Evolutionary conservation across 2,113 vertebrate species (phyloP).

Genomic region (Scomber japonicus): DNA sequence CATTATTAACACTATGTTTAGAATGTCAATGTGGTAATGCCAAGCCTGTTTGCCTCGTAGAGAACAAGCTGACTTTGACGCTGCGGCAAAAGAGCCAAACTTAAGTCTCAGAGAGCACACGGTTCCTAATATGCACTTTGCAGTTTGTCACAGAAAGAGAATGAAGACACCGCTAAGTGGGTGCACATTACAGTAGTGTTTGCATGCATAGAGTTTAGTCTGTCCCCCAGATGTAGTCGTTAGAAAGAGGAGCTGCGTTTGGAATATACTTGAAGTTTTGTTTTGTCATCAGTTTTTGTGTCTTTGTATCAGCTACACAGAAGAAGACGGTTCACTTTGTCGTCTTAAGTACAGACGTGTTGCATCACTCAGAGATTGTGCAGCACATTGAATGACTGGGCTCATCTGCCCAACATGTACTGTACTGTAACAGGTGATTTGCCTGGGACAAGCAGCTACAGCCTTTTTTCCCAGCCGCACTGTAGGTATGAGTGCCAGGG

Average conservation of each 20-base stretch:
- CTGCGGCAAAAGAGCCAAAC: slow-evolving; percentile 60
- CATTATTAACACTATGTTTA: slow-evolving; percentile 45
- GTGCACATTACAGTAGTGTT: slow-evolving; percentile 62
- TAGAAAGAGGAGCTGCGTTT: slow-evolving; percentile 71
- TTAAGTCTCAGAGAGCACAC: slow-evolving; percentile 60
- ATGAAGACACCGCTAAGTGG: slow-evolving; percentile 27
- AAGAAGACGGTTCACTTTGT: slow-evolving; percentile 50
- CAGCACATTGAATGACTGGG: slow-evolving; percentile 49
- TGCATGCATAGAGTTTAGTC: slow-evolving; percentile 79
- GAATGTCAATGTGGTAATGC: slow-evolving; percentile 67
- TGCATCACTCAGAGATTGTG: slow-evolving; percentile 50
- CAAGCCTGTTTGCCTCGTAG: slow-evolving; percentile 62
- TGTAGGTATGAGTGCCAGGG: slow-evolving; percentile 69
- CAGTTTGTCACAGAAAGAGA: slow-evolving; percentile 60
- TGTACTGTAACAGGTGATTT: slow-evolving; percentile 60
- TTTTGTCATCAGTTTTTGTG: slow-evolving; percentile 63
- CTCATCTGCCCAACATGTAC: slow-evolving; percentile 40
- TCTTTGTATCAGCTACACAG: slow-evolving; percentile 62
- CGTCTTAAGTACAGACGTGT: slow-evolving; percentile 31
- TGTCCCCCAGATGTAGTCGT: slow-evolving; percentile 55
- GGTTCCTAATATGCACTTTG: slow-evolving; percentile 73
- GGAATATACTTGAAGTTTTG: slow-evolving; percentile 86
- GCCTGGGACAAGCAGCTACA: slow-evolving; percentile 63
- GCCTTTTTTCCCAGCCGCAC: slow-evolving; percentile 36
- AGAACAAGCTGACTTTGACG: slow-evolving; percentile 58